Conservation (phyloP, 2,888 invertebrate genomes). For the Metallyticus violacea region DNA sequence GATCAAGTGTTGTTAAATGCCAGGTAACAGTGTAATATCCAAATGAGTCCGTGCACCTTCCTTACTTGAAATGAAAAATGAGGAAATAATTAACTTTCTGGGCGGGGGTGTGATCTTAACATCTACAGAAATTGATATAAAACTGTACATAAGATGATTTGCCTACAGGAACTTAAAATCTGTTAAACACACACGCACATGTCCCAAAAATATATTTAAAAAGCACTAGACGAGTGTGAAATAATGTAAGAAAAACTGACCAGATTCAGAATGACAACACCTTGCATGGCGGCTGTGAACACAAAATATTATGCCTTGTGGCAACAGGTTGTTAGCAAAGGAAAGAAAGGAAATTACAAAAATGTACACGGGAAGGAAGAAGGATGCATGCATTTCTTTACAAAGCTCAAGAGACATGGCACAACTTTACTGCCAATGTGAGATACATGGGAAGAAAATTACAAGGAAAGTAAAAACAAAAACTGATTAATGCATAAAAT, state of each 20-base stretch:
- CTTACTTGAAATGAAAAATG: slow-evolving; percentile 1
- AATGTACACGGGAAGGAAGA: background rate
- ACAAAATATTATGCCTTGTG: background rate
- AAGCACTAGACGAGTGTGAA: background rate
- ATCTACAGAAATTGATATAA: slow-evolving; percentile 20
- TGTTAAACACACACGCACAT: slow-evolving; percentile 13
- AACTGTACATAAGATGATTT: slow-evolving; percentile 17
- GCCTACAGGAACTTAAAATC: slow-evolving; percentile 27
- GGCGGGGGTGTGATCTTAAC: slow-evolving; percentile 4
- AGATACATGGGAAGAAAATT: background rate
- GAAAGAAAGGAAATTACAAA: no score
- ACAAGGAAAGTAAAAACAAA: background rate
- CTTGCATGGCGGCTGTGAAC: slow-evolving; percentile 11
- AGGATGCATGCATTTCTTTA: background rate
- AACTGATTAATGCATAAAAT: background rate
- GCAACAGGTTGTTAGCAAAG: background rate
- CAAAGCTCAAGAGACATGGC: background rate
- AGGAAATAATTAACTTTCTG: background rate
- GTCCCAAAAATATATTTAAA: background rate
- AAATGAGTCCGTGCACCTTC: slow-evolving; percentile 16
- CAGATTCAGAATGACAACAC: slow-evolving; percentile 18
- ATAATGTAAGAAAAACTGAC: slow-evolving; percentile 14
- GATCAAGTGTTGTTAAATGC: slow-evolving; percentile 18
- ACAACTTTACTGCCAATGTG: background rate
- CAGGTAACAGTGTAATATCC: slow-evolving; percentile 26